Base-by-base conservation (phyloP, 2,888 invertebrate genomes). In the Esperia sulphurella region DNA sequence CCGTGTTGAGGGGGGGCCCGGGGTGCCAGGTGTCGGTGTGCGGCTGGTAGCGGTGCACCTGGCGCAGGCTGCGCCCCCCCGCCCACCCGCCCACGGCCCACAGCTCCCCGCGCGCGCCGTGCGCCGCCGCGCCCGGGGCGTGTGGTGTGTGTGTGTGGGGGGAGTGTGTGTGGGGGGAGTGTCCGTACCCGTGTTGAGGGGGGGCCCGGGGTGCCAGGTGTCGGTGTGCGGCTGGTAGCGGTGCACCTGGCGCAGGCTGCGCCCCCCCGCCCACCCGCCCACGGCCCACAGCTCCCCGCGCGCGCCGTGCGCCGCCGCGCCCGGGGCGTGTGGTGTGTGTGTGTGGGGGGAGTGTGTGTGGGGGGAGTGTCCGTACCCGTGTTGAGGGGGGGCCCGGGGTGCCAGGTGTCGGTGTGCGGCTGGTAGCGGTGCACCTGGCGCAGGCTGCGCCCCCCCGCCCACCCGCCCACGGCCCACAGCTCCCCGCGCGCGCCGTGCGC, bases 61-160 rank as follows among this genome's bases (percentile, higher is more conserved):
- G 93, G 57, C 92, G 92, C 93, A 66, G 90, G 83, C 83, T 90
- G 73, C 45, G 68, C 4, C 85, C 84, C 46, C 59, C 79, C 38
- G 96, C 95, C 93, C 95, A 95, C 21, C 97, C 97, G 37, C 96
- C 96, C 53, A 96, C 91, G 71, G 94, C 93, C 83, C 94, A 95
- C 61, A 30, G 7, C 30, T 7, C 30, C 7, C 5, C 12, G 10
- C 37, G 9, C n/a, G 37, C 10, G 4, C 37, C 6, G 37, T n/a
- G n/a, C 37, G 10, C 4, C n/a, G n/a, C 10, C 9, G 37, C 5
- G n/a, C 10, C 4, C 9, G 4, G n/a, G n/a, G n/a, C n/a, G n/a
- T n/a, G n/a, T n/a, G n/a, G n/a, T n/a, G n/a, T n/a, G n/a, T n/a
- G n/a, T n/a, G n/a, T 38, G 38, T n/a, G 13, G 38, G 38, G 13